These are phyloP conservation scores for Ahaetulla prasina DNA, from an alignment of 2,113 vertebrate species.

Conservation along the genomic window DNA sequence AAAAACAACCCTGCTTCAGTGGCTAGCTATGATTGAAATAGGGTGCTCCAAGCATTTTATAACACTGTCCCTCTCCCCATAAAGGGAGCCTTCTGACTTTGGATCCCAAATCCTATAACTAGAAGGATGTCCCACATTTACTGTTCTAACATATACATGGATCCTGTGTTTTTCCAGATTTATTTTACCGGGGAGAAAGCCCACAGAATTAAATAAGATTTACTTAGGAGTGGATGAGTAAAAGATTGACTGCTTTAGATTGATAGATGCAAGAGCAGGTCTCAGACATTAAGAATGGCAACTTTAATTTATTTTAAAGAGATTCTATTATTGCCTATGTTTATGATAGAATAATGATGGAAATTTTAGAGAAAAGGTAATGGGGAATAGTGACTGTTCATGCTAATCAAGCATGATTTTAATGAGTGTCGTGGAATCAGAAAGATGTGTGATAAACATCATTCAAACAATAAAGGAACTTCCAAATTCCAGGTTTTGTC, in stretches of 20 bases:
- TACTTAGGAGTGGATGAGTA: neutral
- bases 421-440: neutral
- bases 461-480: neutral
- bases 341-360: neutral
- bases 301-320: neutral
- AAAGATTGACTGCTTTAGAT: neutral
- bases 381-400: neutral
- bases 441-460: neutral
- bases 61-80: neutral
- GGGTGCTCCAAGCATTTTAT: neutral
- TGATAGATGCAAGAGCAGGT: neutral
- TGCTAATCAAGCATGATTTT: neutral
- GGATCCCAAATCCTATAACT: neutral
- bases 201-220: neutral
- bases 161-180: neutral
- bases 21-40: neutral
- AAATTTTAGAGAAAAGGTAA: neutral
- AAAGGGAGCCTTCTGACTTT: neutral
- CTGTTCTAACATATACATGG: neutral
- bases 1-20: neutral
- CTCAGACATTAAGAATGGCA: neutral
- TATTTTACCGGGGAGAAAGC: neutral
- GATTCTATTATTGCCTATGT: neutral
- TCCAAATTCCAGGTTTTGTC: neutral
- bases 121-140: neutral